Conservation (phyloP, 2,888 invertebrate genomes). For the Leptinotarsa juncta region DNA sequence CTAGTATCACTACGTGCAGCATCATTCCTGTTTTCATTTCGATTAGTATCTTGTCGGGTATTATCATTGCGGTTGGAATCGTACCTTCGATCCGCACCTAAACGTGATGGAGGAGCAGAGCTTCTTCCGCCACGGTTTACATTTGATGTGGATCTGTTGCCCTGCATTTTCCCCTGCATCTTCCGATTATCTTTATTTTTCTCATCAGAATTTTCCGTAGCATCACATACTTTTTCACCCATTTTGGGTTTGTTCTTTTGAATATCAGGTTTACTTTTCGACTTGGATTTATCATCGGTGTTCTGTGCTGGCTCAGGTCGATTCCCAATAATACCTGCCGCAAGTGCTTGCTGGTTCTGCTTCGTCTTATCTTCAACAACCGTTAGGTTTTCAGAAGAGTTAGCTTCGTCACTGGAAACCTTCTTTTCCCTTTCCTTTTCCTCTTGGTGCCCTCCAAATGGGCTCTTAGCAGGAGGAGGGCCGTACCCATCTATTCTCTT, state of each 20-base stretch:
- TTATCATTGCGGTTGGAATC: conserved; percentile 28
- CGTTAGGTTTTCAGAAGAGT: conserved; percentile 20
- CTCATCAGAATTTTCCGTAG: conserved; percentile 83
- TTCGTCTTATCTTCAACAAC: conserved; percentile 74
- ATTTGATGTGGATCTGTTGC: conserved; percentile 48
- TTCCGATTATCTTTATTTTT: conserved; percentile 62
- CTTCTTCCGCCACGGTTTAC: conserved; percentile 52
- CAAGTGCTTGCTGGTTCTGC: conserved; percentile 74
- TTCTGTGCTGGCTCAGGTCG: conserved; percentile 43
- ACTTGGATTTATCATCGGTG: conserved; percentile 60
- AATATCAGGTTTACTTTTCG: conserved; percentile 60
- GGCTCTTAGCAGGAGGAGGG: conserved; percentile 83
- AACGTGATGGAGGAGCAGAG: conserved; percentile 55
- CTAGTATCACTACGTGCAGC: background rate
- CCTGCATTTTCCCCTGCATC: conserved; percentile 35
- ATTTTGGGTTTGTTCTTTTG: conserved; percentile 50
- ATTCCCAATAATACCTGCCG: conserved; percentile 71
- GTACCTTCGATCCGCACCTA: conserved; percentile 55
- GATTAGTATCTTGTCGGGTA: conserved; percentile 12
- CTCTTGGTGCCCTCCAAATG: conserved; percentile 70
- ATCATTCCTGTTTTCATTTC: conserved; percentile 2
- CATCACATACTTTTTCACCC: conserved; percentile 72
- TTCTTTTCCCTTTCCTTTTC: conserved; percentile 60
- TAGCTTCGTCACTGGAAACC: conserved; percentile 49
- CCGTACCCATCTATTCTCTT: conserved; percentile 81